Percentiles rank a stretch among this genome's conserved stretches.
phyloP scores from a whole-genome alignment of 2,113 vertebrate genomes.

The Tautogolabrus adspersus region DNA sequence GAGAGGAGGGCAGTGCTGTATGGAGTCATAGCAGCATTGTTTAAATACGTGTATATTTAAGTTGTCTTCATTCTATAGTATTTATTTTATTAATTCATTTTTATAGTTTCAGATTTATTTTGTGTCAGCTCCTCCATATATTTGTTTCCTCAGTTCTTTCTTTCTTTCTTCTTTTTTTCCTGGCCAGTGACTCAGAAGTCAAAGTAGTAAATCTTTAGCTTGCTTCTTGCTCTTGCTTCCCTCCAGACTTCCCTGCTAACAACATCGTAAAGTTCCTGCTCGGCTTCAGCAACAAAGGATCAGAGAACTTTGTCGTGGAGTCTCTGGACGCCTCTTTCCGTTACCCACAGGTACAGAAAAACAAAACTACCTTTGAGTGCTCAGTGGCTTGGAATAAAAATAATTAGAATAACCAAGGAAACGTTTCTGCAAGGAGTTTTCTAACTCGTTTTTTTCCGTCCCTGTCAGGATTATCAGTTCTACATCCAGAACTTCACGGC shows the following conservation, averaged over 20 bases:
- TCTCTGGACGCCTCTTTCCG: slow-evolving; percentile 98
- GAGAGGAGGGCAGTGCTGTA: too few species aligned
- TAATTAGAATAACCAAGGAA: background rate
- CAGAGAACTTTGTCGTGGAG: slow-evolving; percentile 93
- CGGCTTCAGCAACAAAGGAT: slow-evolving; percentile 96
- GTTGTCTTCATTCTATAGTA: too few species aligned
- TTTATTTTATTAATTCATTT: too few species aligned
- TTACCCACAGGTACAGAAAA: slow-evolving; percentile 88
- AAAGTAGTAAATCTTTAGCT: background rate
- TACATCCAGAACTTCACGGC: slow-evolving; percentile 99
- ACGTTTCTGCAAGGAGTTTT: fast-evolving
- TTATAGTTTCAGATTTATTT: too few species aligned
- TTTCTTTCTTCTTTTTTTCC: too few species aligned
- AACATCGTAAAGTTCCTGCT: slow-evolving; percentile 98
- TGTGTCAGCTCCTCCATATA: too few species aligned
- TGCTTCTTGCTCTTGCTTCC: background rate
- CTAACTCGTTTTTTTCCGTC: background rate
- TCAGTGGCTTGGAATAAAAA: too few species aligned
- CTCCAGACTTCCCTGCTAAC: slow-evolving; percentile 96
- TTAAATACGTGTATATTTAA: too few species aligned
- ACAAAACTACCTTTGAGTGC: background rate
- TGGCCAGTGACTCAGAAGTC: background rate
- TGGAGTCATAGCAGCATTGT: too few species aligned
- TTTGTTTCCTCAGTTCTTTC: too few species aligned
- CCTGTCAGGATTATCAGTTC: slow-evolving; percentile 92